Evolutionary conservation across 2,888 invertebrate species (phyloP).

Genomic region (Entomobrya proxima): DNA sequence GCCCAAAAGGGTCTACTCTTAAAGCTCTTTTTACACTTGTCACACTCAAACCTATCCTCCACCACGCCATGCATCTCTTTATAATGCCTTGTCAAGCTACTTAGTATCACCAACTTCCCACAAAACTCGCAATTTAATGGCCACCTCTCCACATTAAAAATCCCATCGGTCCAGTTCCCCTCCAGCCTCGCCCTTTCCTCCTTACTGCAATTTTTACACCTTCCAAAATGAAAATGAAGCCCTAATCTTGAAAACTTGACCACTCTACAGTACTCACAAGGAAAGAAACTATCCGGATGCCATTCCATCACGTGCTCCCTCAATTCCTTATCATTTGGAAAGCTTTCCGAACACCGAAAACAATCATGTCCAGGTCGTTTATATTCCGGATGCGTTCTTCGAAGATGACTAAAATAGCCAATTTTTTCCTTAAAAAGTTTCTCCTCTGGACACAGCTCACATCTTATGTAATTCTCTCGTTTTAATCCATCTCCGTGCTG

Average conservation of each 20-base stretch:
- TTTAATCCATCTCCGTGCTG: slow-evolving; percentile 32
- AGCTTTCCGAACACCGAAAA: slow-evolving; percentile 11
- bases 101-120: not conserved
- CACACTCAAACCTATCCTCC: slow-evolving; percentile 33
- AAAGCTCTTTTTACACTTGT: slow-evolving; percentile 16
- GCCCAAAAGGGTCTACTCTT: slow-evolving; percentile 41
- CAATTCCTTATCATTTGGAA: not conserved
- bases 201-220: not conserved
- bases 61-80: slow-evolving; percentile 31
- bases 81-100: slow-evolving; percentile 34
- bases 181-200: not conserved
- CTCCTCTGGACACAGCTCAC: slow-evolving; percentile 20
- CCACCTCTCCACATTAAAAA: not conserved
- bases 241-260: not conserved
- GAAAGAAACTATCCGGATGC: slow-evolving; percentile 39
- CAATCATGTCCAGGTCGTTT: not conserved
- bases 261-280: slow-evolving; percentile 20
- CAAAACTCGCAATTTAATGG: slow-evolving; percentile 19
- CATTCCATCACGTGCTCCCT: not conserved
- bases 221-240: slow-evolving; percentile 14
- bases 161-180: not conserved
- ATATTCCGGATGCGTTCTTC: not conserved
- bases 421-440: slow-evolving; percentile 27
- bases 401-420: not conserved
- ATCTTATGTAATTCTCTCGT: slow-evolving; percentile 30